Conservation (phyloP, 2,113 vertebrate species). For the Channa argus region DNA sequence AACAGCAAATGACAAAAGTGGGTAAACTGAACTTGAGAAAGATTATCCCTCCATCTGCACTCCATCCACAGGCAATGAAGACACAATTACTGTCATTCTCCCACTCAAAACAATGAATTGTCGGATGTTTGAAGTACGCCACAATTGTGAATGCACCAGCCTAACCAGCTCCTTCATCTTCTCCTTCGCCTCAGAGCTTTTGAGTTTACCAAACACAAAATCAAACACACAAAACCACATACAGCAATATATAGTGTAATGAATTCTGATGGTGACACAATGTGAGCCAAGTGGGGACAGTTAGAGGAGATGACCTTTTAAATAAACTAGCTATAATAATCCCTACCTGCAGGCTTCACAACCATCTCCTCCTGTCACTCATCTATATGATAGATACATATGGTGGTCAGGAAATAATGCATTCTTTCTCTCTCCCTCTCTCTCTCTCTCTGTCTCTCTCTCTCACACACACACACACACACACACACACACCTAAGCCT, state of each 20-base stretch:
- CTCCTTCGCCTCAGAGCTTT: neutral
- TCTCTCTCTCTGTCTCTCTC: too few relatives aligned
- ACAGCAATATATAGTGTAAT: neutral
- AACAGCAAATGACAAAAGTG: constrained; percentile 45
- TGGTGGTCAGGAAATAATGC: constrained; percentile 35
- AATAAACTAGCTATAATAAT: constrained; percentile 74
- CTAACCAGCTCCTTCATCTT: constrained; percentile 9
- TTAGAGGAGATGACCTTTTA: constrained; percentile 70
- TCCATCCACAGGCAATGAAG: constrained; percentile 20
- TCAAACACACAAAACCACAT: constrained; percentile 3
- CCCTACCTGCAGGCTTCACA: constrained; percentile 51
- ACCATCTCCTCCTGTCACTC: constrained; percentile 57
- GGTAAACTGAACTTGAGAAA: constrained; percentile 41
- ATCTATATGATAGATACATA: constrained; percentile 48
- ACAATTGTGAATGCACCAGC: constrained; percentile 5
- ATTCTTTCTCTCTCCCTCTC: neutral
- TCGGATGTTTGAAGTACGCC: neutral
- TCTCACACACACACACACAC: neutral
- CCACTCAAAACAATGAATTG: constrained; percentile 31
- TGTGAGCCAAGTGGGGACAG: constrained; percentile 30
- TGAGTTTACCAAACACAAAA: constrained; percentile 1
- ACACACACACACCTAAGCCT: constrained; percentile 27
- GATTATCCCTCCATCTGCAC: constrained; percentile 36
- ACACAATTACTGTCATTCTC: constrained; percentile 47
- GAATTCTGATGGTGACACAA: constrained; percentile 27